Evolutionary conservation across 1,140 invertebrate species (phyloP), one percentile per base, ranked within the genome.

Genomic region (Drosophila rhopaloa): DNA sequence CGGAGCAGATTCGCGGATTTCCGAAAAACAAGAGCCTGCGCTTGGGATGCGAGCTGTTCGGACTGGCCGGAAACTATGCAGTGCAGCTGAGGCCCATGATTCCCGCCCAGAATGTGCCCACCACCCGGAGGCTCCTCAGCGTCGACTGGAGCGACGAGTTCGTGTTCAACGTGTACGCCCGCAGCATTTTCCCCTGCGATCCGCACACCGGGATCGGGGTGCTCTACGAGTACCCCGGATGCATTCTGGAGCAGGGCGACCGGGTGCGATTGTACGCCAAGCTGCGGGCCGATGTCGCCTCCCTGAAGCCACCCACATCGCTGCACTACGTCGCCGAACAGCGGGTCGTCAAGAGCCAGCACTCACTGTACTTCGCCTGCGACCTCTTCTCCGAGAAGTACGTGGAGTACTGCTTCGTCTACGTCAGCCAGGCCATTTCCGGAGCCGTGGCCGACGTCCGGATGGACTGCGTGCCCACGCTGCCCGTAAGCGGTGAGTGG

Each of bases 391-490:
- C 94, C 19, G 96, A 97, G 91, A 94, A 95, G 43, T 97, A 95
- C 85, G 95, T 97, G 37, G 96, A 97, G 81, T 97, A 97, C 79
- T 97, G 97, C 92, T 97, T 97, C 92, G 95, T 96, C 53, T 97
- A 97, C 89, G 96, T 97, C 5, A 97, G 95, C 44, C 95, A 97
- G 71, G 95, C 96, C 0, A 95, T 96, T 29, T 97, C 95, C 1
- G 96, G 96, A 1, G 96, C 96, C 1, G 96, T 97, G 55, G 94
- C 95, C 7, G 96, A 97, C 91, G 96, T 97, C 2, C 93, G 96
- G 60, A 95, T 95, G 93, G 95, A 97, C 88, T 97, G 96, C 81
- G 94, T 97, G 35, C 96, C 96, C 1, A 97, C 96, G 0, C 93
- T 96, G 59, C 96, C 96, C 2, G 93, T 97, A 16, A 94, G 95